Conservation (phyloP, 2,888 invertebrate genomes). For the Troides helena region DNA sequence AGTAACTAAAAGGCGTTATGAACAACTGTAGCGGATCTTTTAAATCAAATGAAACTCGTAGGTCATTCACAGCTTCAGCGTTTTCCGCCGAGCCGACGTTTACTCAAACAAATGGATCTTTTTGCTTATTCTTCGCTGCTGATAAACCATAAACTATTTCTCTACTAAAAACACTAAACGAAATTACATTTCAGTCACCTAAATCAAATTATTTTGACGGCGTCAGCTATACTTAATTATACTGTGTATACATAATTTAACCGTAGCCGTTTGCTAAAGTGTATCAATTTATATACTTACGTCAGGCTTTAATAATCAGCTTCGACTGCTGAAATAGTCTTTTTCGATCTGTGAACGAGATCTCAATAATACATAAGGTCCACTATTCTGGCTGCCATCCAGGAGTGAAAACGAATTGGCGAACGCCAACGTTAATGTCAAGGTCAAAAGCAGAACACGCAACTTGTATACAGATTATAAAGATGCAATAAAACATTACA, state of each 20-base stretch:
- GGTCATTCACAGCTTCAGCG: constrained; percentile 5
- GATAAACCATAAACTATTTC: constrained; percentile 13
- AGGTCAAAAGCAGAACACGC: not conserved
- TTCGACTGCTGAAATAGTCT: constrained; percentile 19
- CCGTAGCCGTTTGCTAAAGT: not conserved
- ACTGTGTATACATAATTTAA: too few relatives aligned
- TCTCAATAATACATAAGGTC: constrained; percentile 23
- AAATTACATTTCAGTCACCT: too few relatives aligned
- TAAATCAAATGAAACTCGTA: constrained; percentile 20
- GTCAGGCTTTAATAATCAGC: constrained; percentile 7
- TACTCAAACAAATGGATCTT: constrained; percentile 22
- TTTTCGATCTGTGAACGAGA: constrained; percentile 25
- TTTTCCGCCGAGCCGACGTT: constrained; percentile 11
- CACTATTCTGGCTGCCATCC: constrained; percentile 27
- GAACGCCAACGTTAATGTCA: constrained; percentile 19
- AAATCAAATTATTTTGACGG: too few relatives aligned
- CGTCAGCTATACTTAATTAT: too few relatives aligned
- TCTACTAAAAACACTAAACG: not conserved
- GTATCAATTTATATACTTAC: not conserved
- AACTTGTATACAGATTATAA: not conserved
- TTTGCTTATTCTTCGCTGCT: constrained; percentile 13
- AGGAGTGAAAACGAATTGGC: constrained; percentile 19
- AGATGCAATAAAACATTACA: not conserved
- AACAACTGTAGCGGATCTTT: constrained; percentile 9
- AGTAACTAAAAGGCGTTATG: not conserved